Conservation (phyloP, 2,797 vertebrate species). For the Psittacula echo region DNA sequence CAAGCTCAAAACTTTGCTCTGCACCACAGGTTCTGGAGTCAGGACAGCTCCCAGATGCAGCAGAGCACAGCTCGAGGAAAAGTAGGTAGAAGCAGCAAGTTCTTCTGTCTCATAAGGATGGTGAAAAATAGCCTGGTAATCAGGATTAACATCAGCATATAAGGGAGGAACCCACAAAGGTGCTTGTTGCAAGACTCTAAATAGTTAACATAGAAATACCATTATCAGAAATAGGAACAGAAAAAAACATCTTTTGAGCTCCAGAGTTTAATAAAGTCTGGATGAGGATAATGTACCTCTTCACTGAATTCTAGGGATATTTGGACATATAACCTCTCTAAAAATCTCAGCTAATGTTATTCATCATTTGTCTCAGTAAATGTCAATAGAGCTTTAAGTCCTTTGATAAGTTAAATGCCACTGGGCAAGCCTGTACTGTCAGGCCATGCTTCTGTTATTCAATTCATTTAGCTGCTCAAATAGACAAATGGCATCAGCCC, state of each 20-base stretch:
- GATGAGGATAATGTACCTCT: constrained; percentile 22
- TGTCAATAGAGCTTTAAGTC: constrained; percentile 40
- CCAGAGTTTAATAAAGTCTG: constrained; percentile 34
- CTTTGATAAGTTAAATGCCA: constrained; percentile 60
- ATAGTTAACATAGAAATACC: neutral
- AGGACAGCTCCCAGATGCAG: neutral
- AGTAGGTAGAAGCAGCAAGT: neutral
- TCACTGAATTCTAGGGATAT: constrained; percentile 38
- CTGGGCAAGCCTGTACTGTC: neutral
- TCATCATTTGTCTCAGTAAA: constrained; percentile 46
- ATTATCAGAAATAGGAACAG: neutral
- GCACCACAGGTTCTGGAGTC: neutral
- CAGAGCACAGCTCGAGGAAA: neutral
- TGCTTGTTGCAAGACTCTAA: neutral
- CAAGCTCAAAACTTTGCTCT: neutral
- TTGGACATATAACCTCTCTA: neutral
- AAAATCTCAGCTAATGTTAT: constrained; percentile 31
- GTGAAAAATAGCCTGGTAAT: neutral
- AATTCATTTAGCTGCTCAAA: constrained; percentile 66
- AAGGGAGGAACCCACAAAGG: neutral
- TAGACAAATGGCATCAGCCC: constrained; percentile 60
- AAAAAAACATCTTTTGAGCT: constrained; percentile 17
- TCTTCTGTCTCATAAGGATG: neutral
- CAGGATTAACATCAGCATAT: neutral
- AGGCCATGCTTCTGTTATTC: constrained; percentile 22